A percentile compares a stretch with the other conserved stretches of the same genome.
phyloP scores from a whole-genome alignment of 1,140 invertebrate species.

The Pteromalus puparum region DNA sequence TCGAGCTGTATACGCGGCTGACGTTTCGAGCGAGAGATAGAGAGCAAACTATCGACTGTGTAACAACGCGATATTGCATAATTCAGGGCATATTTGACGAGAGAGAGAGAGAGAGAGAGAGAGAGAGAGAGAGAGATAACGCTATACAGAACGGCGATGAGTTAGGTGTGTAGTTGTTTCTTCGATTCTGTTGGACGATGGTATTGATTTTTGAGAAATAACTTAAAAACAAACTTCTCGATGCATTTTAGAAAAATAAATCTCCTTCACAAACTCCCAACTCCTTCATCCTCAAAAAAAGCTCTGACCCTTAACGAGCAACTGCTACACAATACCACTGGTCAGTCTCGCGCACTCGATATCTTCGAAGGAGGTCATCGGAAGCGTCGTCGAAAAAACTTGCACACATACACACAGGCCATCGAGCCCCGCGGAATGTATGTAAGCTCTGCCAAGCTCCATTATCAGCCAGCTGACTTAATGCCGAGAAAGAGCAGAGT shows the following conservation, averaged over 20 bases:
- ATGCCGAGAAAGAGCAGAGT: neutral
- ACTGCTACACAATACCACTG: neutral
- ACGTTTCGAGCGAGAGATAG: slow-evolving; percentile 50
- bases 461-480: slow-evolving; percentile 2
- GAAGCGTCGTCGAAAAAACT: neutral
- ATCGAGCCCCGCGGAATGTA: neutral
- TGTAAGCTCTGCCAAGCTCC: slow-evolving; percentile 2
- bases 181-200: neutral
- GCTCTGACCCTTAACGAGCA: neutral
- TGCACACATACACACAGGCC: neutral
- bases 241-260: too few relatives aligned
- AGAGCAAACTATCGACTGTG: neutral
- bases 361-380: neutral
- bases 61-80: too few relatives aligned
- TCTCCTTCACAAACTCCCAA: too few relatives aligned
- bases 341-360: neutral
- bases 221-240: neutral
- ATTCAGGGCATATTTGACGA: too few relatives aligned
- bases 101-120: neutral
- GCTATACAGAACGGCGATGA: neutral
- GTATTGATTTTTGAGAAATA: too few relatives aligned
- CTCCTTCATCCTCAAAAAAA: too few relatives aligned
- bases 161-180: neutral
- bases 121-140: slow-evolving; percentile 18
- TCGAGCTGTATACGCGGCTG: slow-evolving; percentile 39